Evolutionary conservation across 2,888 invertebrate species (phyloP).

Genomic region (Masnerella sp.): DNA sequence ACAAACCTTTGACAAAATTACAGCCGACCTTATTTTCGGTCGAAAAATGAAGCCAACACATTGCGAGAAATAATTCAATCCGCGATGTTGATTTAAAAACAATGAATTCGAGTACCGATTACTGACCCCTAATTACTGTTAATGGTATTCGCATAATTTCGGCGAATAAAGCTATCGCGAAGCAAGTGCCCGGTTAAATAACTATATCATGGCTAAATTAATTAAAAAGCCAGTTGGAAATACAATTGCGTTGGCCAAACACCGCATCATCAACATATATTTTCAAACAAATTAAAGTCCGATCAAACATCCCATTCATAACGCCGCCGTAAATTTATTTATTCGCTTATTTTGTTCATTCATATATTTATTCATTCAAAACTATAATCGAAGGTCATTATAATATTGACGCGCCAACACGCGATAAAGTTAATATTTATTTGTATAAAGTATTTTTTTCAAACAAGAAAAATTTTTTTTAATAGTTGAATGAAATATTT

Average conservation of each 20-base stretch:
- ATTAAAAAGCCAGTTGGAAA: slow-evolving; percentile 38
- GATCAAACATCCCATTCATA: slow-evolving; percentile 42
- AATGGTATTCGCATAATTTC: slow-evolving; percentile 14
- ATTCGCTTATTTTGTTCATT: slow-evolving; percentile 43
- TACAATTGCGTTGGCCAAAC: slow-evolving; percentile 36
- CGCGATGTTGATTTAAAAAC: slow-evolving; percentile 15
- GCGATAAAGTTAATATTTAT: too few relatives aligned
- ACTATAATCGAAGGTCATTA: slow-evolving; percentile 30
- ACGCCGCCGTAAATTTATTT: slow-evolving; percentile 39
- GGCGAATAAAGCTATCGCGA: slow-evolving; percentile 3
- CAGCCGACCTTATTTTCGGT: slow-evolving; percentile 1
- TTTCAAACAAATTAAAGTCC: slow-evolving; percentile 49
- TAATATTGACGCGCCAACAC: too few relatives aligned
- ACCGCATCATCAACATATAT: slow-evolving; percentile 35
- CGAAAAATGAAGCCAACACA: neutral
- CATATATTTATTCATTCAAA: slow-evolving; percentile 51
- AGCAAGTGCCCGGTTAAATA: slow-evolving; percentile 15
- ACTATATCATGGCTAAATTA: slow-evolving; percentile 35
- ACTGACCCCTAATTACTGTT: slow-evolving; percentile 4
- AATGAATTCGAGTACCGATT: slow-evolving; percentile 5
- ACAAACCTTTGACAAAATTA: slow-evolving; percentile 3
- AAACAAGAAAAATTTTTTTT: too few relatives aligned
- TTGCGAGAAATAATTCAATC: slow-evolving; percentile 1
- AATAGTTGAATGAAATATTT: too few relatives aligned
- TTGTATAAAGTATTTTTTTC: too few relatives aligned